phyloP scores from a whole-genome alignment of 2,888 invertebrate genomes.

The Drosophila prolongata region DNA sequence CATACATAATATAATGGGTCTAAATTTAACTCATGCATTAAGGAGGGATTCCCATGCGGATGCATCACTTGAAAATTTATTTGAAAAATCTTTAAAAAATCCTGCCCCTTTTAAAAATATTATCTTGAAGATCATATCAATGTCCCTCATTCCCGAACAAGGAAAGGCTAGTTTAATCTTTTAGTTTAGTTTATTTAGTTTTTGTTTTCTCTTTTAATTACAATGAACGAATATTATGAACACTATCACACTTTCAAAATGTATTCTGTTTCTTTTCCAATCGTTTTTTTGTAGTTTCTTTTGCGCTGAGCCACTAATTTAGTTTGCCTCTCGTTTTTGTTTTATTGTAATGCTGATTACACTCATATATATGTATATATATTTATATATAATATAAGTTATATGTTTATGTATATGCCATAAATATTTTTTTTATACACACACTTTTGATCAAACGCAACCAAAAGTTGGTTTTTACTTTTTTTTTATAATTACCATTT shows the following conservation, averaged over 20 bases:
- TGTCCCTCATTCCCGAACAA: neutral
- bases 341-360: conserved; percentile 68
- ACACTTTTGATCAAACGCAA: conserved; percentile 75
- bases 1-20: too few relatives aligned
- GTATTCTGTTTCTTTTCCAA: conserved; percentile 56
- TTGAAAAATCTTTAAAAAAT: too few relatives aligned
- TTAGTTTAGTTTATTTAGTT: conserved; percentile 61
- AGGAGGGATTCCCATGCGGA: too few relatives aligned
- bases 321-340: conserved; percentile 41
- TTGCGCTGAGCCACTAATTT: conserved; percentile 69
- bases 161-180: conserved; percentile 54
- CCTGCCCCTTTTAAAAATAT: too few relatives aligned
- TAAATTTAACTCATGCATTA: too few relatives aligned
- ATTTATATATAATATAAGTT: conserved; percentile 69
- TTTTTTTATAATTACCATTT: conserved; percentile 17
- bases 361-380: conserved; percentile 69
- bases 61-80: too few relatives aligned
- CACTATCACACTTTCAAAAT: conserved; percentile 82
- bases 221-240: conserved; percentile 77
- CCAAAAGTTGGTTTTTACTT: conserved; percentile 64
- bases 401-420: conserved; percentile 70
- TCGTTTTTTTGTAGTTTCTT: conserved; percentile 47
- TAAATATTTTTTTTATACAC: conserved; percentile 61
- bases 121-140: too few relatives aligned
- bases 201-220: conserved; percentile 50